Evolutionary conservation across 1,140 invertebrate genomes (phyloP).

Genomic region (Drosophila kurseongensis): DNA sequence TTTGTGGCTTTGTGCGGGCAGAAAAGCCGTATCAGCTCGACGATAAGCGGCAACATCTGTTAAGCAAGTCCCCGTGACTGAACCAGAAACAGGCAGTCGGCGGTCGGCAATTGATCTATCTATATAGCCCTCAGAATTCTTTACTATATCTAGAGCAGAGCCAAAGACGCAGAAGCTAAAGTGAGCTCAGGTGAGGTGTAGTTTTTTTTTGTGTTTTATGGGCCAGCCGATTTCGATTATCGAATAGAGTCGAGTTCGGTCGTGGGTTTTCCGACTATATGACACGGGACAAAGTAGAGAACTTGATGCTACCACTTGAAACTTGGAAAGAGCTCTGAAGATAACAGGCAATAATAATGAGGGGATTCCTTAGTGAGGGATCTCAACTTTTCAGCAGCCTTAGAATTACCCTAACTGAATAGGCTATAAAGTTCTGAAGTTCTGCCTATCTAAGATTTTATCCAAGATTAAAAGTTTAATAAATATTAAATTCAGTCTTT

Average conservation of each 20-base stretch:
- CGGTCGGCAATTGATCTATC: constrained; percentile 47
- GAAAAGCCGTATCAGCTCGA: constrained; percentile 31
- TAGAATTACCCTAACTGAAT: background rate
- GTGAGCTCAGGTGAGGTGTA: constrained; percentile 10
- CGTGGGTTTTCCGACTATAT: background rate
- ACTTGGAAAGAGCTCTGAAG: background rate
- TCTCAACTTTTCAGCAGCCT: background rate
- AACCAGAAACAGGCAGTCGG: constrained; percentile 8
- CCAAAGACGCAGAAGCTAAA: constrained; percentile 28
- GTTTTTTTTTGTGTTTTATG: constrained; percentile 20
- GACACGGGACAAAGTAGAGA: background rate
- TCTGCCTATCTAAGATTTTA: no score
- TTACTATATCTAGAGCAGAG: constrained; percentile 37
- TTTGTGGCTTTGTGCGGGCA: constrained; percentile 1
- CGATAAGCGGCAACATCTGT: constrained; percentile 52
- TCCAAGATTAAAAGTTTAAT: no score
- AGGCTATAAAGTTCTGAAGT: background rate
- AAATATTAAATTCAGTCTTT: no score
- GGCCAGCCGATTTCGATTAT: constrained; percentile 27
- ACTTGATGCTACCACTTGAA: background rate
- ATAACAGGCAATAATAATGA: background rate
- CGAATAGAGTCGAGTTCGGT: constrained; percentile 6
- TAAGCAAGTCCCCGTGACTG: constrained; percentile 46
- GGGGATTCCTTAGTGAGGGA: background rate
- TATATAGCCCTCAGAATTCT: constrained; percentile 44